phyloP scores from a whole-genome alignment of 2,113 vertebrate genomes.

The Nibea coibor region DNA sequence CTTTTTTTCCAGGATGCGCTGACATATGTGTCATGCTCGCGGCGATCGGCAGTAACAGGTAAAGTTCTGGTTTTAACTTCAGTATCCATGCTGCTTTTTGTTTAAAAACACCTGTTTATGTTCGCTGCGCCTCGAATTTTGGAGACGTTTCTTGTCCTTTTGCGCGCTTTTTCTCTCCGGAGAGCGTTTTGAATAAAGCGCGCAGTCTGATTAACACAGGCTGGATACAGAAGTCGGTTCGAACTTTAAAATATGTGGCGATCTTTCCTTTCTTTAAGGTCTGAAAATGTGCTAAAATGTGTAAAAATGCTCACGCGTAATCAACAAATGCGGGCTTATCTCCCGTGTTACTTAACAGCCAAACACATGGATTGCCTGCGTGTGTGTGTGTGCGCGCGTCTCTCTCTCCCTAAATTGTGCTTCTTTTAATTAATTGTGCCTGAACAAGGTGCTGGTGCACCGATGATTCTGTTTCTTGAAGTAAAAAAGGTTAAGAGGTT shows the following conservation, averaged over 20 bases:
- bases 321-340: background rate
- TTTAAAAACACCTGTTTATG: background rate
- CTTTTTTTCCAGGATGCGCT: constrained; percentile 52
- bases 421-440: constrained; percentile 41
- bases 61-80: constrained; percentile 57
- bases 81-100: background rate
- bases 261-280: background rate
- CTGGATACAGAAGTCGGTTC: constrained; percentile 1
- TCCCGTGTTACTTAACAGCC: constrained; percentile 29
- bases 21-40: constrained; percentile 50
- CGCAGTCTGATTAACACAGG: background rate
- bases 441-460: constrained; percentile 16
- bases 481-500: constrained; percentile 29
- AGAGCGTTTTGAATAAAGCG: constrained; percentile 23
- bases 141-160: background rate
- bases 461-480: constrained; percentile 6
- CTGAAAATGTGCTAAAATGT: background rate
- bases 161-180: constrained; percentile 19
- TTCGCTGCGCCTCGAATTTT: background rate
- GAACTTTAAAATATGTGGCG: constrained; percentile 57
- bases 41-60: constrained; percentile 64
- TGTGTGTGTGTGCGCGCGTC: background rate
- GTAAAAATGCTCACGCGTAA: background rate
- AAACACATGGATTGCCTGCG: background rate
- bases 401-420: constrained; percentile 15